Evolutionary conservation across 2,113 vertebrate species (phyloP).

Genomic region (Mionectes macconnelli): DNA sequence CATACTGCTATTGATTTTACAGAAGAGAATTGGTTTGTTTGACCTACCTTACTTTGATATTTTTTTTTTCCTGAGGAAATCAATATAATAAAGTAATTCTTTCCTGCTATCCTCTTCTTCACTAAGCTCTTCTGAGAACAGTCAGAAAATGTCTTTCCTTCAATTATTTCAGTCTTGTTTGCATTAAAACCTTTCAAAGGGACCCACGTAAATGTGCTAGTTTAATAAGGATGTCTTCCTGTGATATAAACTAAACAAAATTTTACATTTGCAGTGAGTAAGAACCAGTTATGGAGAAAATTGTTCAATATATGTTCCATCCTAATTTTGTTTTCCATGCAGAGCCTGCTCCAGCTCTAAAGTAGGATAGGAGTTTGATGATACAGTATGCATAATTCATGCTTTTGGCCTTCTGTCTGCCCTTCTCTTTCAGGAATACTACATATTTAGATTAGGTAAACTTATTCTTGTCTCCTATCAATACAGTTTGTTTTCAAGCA

Average conservation of each 20-base stretch:
- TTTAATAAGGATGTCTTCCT: conserved; percentile 81
- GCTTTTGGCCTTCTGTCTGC: conserved; percentile 69
- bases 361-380: conserved; percentile 80
- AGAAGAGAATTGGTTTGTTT: conserved; percentile 85
- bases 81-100: conserved; percentile 94
- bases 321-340: conserved; percentile 86
- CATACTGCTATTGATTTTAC: conserved; percentile 74
- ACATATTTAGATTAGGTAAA: conserved; percentile 86
- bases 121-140: conserved; percentile 83
- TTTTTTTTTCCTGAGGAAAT: conserved; percentile 77
- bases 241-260: conserved; percentile 88
- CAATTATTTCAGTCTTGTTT: conserved; percentile 95
- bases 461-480: conserved; percentile 79
- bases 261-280: conserved; percentile 91
- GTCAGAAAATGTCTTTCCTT: conserved; percentile 84
- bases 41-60: conserved; percentile 87
- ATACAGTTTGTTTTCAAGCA: conserved; percentile 54
- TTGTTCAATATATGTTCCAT: conserved; percentile 89
- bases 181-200: conserved; percentile 84
- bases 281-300: conserved; percentile 90
- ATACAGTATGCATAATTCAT: conserved; percentile 94
- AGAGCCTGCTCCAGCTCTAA: conserved; percentile 72
- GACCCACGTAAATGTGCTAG: conserved; percentile 75
- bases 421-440: conserved; percentile 83
- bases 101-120: conserved; percentile 82